A percentile compares a stretch with the other conserved stretches of the same genome.
Evolutionary conservation across 1,140 invertebrate genomes (phyloP).

Genomic region (Cryptotermes secundus): DNA sequence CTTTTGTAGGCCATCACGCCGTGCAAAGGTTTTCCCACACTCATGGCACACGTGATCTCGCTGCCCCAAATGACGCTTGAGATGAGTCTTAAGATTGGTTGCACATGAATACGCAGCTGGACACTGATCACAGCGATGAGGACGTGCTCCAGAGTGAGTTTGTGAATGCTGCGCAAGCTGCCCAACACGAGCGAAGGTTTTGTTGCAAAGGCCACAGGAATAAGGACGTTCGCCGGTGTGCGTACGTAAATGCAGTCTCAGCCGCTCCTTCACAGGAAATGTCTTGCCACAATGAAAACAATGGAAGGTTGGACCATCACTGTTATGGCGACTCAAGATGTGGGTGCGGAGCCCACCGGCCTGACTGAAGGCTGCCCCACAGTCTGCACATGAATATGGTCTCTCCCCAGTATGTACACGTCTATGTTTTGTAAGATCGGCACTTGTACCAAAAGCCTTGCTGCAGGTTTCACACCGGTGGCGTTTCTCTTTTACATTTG

Average conservation of each 20-base stretch:
- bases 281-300: conserved; percentile 70
- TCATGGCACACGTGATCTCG: conserved; percentile 89
- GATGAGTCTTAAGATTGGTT: conserved; percentile 70
- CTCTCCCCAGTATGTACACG: conserved; percentile 58
- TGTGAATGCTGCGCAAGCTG: conserved; percentile 82
- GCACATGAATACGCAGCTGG: conserved; percentile 75
- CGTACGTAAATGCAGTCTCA: conserved; percentile 74
- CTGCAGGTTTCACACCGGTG: conserved; percentile 35
- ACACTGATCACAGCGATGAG: conserved; percentile 77
- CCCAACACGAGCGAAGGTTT: conserved; percentile 78
- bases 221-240: conserved; percentile 89
- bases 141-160: conserved; percentile 77
- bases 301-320: conserved; percentile 58
- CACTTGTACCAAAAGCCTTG: conserved; percentile 45
- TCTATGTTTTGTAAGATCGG: conserved; percentile 53
- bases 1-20: conserved; percentile 72
- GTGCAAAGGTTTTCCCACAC: conserved; percentile 74
- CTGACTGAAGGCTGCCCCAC: conserved; percentile 70
- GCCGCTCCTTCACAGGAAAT: conserved; percentile 73
- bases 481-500: neutral
- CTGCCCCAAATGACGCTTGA: conserved; percentile 79
- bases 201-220: conserved; percentile 77
- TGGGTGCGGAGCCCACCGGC: conserved; percentile 70
- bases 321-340: conserved; percentile 53
- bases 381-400: conserved; percentile 68